These are phyloP conservation scores for Nibea coibor DNA, from an alignment of 2,113 vertebrate species.

Conservation along the genomic window DNA sequence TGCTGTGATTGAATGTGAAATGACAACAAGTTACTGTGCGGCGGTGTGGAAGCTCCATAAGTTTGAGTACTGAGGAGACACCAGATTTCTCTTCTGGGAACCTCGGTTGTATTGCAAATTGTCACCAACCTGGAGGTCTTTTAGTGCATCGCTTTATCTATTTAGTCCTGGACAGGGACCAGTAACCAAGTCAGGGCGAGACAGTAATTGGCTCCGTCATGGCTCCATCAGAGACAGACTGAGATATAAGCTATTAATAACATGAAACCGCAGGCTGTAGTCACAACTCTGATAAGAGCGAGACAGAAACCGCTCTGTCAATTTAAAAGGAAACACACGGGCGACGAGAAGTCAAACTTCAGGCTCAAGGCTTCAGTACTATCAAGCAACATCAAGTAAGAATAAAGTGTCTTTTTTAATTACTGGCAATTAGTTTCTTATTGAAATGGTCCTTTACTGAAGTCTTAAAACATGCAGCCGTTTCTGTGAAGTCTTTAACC, in stretches of 20 bases:
- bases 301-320: not conserved
- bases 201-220: slow-evolving; percentile 42
- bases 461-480: not conserved
- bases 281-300: slow-evolving; percentile 28
- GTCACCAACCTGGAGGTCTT: not conserved
- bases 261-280: slow-evolving; percentile 3
- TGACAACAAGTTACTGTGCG: too few species aligned
- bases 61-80: too few species aligned
- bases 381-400: not conserved
- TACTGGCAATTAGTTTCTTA: not conserved
- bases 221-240: slow-evolving; percentile 37
- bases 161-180: slow-evolving; percentile 29
- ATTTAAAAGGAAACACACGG: not conserved
- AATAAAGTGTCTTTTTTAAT: not conserved
- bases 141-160: slow-evolving; percentile 7
- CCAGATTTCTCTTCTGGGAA: too few species aligned
- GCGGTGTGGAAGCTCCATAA: too few species aligned
- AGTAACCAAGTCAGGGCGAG: slow-evolving; percentile 14
- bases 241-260: slow-evolving; percentile 50
- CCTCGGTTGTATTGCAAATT: slow-evolving; percentile 6
- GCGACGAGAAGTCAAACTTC: not conserved
- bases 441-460: not conserved
- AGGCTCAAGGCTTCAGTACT: not conserved
- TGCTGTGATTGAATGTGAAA: too few species aligned
- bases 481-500: not conserved